A percentile compares a stretch with the other conserved stretches of the same genome.
Evolutionary conservation across 2,797 vertebrate species (phyloP).

Genomic region (Pangasius sanitwongsei): DNA sequence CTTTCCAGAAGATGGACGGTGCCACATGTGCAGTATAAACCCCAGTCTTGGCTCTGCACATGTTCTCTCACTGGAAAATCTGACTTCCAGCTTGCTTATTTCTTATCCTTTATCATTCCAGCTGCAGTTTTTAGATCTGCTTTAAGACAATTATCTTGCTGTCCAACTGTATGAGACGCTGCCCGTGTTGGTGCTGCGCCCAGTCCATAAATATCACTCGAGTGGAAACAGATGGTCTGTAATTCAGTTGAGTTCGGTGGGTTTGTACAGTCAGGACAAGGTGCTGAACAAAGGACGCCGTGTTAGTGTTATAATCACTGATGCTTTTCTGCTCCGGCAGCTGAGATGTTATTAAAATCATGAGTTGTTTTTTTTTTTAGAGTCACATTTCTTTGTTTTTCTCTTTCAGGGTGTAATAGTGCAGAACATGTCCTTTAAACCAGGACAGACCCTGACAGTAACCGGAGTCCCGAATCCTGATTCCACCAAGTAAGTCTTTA

Average conservation of each 20-base stretch:
- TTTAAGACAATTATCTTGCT: slow-evolving; percentile 35
- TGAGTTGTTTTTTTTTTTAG: too few species aligned
- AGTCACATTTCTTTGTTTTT: neutral
- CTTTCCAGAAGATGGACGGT: slow-evolving; percentile 10
- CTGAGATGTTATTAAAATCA: neutral
- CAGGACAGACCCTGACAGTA: slow-evolving; percentile 74
- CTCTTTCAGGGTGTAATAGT: slow-evolving; percentile 66
- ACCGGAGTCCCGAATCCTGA: slow-evolving; percentile 66
- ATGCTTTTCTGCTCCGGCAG: neutral
- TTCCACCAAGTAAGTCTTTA: slow-evolving; percentile 67
- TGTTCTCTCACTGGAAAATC: slow-evolving; percentile 64
- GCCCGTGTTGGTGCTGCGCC: slow-evolving; percentile 46
- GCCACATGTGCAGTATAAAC: slow-evolving; percentile 60
- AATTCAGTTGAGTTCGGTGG: slow-evolving; percentile 38
- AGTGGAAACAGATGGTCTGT: slow-evolving; percentile 68
- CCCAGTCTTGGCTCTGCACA: slow-evolving; percentile 16
- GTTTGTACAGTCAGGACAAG: slow-evolving; percentile 2
- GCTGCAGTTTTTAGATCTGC: slow-evolving; percentile 53
- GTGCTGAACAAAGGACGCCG: slow-evolving; percentile 20
- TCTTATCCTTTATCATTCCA: slow-evolving; percentile 50
- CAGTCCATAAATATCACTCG: slow-evolving; percentile 37
- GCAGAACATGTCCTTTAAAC: slow-evolving; percentile 79
- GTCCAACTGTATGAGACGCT: neutral
- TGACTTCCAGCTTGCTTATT: slow-evolving; percentile 50
- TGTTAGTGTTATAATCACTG: neutral